Percentiles rank a stretch among this genome's conserved stretches.
phyloP scores from a whole-genome alignment of 2,113 vertebrate species.

The Corythaixoides concolor region DNA sequence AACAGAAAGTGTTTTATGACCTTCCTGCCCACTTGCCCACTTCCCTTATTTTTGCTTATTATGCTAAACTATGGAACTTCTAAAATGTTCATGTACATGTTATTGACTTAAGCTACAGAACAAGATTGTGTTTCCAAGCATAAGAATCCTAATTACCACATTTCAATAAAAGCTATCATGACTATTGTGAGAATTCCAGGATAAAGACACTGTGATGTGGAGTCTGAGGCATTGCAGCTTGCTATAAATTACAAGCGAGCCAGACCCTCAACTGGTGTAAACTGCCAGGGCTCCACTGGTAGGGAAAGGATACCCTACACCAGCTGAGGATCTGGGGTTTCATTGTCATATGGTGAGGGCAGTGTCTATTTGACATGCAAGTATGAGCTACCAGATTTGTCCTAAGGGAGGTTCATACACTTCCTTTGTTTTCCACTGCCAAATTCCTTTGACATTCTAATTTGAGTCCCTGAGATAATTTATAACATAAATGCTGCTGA shows the following conservation, averaged over 20 bases:
- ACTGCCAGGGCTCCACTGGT: not conserved
- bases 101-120: not conserved
- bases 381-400: not conserved
- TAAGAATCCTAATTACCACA: not conserved
- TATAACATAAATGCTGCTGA: conserved; percentile 7
- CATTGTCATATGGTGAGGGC: not conserved
- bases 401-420: not conserved
- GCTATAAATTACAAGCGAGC: not conserved
- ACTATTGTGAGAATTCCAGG: not conserved
- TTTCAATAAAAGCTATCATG: not conserved
- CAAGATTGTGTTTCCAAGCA: not conserved
- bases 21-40: not conserved
- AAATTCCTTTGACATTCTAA: conserved; percentile 34
- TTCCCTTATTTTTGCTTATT: not conserved
- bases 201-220: not conserved
- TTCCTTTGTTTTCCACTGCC: not conserved
- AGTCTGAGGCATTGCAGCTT: not conserved
- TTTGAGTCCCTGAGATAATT: conserved; percentile 16
- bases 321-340: not conserved
- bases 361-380: not conserved
- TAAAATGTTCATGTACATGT: not conserved
- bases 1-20: not conserved
- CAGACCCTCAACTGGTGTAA: not conserved
- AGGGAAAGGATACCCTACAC: not conserved
- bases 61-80: not conserved